These are phyloP conservation scores for Heliconius charithonia DNA, from an alignment of 2,888 invertebrate species.

Conservation along the genomic window DNA sequence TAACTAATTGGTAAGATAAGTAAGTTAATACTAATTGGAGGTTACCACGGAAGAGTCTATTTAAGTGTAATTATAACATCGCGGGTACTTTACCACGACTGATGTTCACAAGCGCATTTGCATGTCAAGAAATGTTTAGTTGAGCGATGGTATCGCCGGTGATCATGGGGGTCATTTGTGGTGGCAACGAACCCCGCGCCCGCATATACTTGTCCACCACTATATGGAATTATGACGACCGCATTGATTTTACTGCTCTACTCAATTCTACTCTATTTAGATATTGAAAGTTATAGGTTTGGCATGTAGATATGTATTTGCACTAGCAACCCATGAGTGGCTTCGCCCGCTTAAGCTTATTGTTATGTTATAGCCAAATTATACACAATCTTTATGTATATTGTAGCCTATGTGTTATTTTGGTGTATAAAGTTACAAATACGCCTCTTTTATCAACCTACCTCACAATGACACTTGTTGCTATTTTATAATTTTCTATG, in stretches of 20 bases:
- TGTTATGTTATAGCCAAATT: too few relatives aligned
- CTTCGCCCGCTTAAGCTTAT: too few relatives aligned
- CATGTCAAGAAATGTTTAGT: conserved; percentile 61
- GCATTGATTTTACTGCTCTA: conserved; percentile 49
- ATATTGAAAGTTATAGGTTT: conserved; percentile 15
- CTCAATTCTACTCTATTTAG: conserved; percentile 33
- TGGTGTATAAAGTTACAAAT: too few relatives aligned
- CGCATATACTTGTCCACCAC: conserved; percentile 72
- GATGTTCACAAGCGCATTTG: conserved; percentile 48
- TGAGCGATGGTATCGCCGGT: conserved; percentile 68
- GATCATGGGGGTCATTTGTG: conserved; percentile 75
- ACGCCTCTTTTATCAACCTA: too few relatives aligned
- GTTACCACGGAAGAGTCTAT: conserved; percentile 24
- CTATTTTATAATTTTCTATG: too few relatives aligned
- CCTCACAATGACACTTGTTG: too few relatives aligned
- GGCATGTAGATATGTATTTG: neutral
- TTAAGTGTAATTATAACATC: conserved; percentile 33
- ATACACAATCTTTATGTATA: too few relatives aligned
- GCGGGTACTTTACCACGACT: conserved; percentile 42
- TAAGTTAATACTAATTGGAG: conserved; percentile 4
- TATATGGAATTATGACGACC: conserved; percentile 49
- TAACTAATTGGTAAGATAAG: neutral
- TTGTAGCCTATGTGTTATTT: too few relatives aligned
- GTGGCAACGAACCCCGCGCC: conserved; percentile 53
- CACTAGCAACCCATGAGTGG: too few relatives aligned